A percentile compares a stretch with the other conserved stretches of the same genome.
Evolutionary conservation across 2,797 vertebrate species (phyloP).

Genomic region (Propithecus perrieri): DNA sequence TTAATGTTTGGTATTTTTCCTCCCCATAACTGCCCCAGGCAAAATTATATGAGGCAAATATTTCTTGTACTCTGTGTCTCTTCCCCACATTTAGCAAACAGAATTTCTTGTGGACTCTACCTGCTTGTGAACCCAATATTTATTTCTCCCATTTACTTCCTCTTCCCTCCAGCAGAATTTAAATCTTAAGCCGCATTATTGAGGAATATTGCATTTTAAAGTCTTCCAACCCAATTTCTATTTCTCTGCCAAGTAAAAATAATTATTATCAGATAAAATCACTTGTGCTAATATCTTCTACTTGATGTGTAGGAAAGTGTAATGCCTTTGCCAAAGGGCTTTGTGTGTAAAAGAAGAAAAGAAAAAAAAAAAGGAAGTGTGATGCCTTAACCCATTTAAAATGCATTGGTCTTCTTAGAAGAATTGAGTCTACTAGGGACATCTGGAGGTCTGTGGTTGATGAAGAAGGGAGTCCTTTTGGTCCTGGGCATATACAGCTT

Average conservation of each 20-base stretch:
- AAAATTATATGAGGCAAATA: not conserved
- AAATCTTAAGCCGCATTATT: not conserved
- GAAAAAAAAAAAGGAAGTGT: not conserved
- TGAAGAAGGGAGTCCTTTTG: not conserved
- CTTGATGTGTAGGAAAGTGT: not conserved
- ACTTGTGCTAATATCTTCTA: not conserved
- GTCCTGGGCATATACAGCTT: not conserved
- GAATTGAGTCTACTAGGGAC: not conserved
- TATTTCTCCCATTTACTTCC: not conserved
- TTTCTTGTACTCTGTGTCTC: not conserved
- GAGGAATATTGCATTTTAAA: not conserved
- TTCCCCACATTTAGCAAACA: not conserved
- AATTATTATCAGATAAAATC: not conserved
- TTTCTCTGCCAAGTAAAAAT: not conserved
- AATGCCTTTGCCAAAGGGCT: not conserved
- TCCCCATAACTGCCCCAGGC: not conserved
- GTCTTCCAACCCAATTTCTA: not conserved
- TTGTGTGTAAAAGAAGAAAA: too few species aligned
- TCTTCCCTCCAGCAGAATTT: not conserved
- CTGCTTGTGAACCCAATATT: not conserved
- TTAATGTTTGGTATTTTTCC: not conserved
- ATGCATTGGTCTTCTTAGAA: not conserved
- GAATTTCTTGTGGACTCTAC: not conserved
- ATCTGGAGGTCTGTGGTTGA: not conserved
- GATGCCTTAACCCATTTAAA: not conserved